phyloP scores from a whole-genome alignment of 2,888 invertebrate species.

The Eueremaeus valkanovi region DNA sequence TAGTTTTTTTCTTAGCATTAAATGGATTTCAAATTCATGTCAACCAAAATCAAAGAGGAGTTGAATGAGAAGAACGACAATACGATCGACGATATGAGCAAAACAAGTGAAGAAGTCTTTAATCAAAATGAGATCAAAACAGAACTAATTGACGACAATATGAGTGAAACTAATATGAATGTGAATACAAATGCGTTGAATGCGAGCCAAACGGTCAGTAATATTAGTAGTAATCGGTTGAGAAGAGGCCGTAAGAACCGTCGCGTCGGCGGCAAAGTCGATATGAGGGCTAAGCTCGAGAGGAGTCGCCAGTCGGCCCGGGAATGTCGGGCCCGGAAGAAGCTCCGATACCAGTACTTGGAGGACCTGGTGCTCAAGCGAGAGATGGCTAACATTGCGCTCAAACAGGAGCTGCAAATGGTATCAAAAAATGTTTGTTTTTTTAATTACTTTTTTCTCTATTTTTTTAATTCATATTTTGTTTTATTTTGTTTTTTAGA shows the following conservation, averaged over 20 bases:
- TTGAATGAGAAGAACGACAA: background rate
- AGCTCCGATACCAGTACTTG: conserved; percentile 90
- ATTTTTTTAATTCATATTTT: background rate
- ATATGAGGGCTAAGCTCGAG: conserved; percentile 57
- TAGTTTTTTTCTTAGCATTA: too few relatives aligned
- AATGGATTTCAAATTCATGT: background rate
- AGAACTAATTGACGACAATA: background rate
- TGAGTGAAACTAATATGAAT: background rate
- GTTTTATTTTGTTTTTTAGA: too few relatives aligned
- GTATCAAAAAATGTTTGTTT: conserved; percentile 55
- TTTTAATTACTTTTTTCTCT: background rate
- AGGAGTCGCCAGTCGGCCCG: conserved; percentile 94
- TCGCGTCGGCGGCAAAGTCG: conserved; percentile 41
- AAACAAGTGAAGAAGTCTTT: background rate
- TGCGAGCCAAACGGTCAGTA: background rate
- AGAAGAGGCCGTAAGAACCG: conserved; percentile 18
- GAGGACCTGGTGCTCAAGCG: conserved; percentile 90
- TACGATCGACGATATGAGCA: background rate
- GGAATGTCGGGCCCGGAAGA: conserved; percentile 94
- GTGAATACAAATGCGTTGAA: background rate
- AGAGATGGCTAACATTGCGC: conserved; percentile 81
- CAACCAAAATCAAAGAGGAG: background rate
- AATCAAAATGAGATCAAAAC: background rate
- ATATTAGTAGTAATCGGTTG: background rate
- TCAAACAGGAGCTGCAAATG: conserved; percentile 84